Evolutionary conservation across 2,113 vertebrate species (phyloP).

Genomic region (Picathartes gymnocephalus): DNA sequence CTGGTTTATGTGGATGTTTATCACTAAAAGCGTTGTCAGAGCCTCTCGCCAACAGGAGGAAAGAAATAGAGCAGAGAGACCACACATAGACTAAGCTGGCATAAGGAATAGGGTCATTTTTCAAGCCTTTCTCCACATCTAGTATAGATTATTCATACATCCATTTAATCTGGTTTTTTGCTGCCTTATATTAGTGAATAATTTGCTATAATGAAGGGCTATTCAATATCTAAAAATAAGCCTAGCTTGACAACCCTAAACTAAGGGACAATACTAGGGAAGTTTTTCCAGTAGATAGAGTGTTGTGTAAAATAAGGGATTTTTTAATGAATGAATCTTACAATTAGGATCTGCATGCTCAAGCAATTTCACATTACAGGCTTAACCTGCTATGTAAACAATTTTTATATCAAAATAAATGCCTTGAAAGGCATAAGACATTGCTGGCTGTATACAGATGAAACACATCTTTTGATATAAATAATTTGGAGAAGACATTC

Average conservation of each 20-base stretch:
- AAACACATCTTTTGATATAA: neutral
- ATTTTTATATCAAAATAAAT: neutral
- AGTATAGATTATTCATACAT: constrained; percentile 3
- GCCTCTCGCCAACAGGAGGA: neutral
- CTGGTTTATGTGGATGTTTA: neutral
- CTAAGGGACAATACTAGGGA: neutral
- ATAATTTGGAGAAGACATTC: neutral
- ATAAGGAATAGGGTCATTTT: neutral
- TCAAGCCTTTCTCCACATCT: neutral
- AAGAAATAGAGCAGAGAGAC: constrained; percentile 16
- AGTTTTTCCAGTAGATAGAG: neutral
- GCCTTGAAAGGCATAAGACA: neutral
- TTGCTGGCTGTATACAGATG: rapidly evolving
- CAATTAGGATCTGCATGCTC: neutral
- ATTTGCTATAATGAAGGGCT: neutral
- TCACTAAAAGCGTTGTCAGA: neutral
- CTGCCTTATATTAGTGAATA: neutral
- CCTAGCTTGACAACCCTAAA: neutral
- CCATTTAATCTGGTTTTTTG: neutral
- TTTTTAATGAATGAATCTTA: neutral
- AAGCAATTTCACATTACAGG: neutral
- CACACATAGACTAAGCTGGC: constrained; percentile 9
- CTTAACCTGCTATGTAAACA: neutral
- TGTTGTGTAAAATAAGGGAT: neutral
- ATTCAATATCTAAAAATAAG: neutral